A percentile compares a stretch with the other conserved stretches of the same genome.
phyloP scores from a whole-genome alignment of 2,888 invertebrate species.

The Caenorhabditis wallacei region DNA sequence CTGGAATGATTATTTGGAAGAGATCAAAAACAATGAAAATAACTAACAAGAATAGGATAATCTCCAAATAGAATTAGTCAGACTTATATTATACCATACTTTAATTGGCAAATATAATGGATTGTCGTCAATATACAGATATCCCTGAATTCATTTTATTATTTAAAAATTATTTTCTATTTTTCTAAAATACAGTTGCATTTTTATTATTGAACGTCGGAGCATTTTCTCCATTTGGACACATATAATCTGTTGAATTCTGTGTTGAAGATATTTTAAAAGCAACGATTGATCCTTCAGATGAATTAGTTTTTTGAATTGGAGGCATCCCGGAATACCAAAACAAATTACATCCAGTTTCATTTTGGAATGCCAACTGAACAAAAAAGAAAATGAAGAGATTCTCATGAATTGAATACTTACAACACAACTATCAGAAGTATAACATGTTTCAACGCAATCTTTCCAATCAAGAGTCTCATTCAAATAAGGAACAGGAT shows the following conservation, averaged over 20 bases:
- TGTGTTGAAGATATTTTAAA: constrained; percentile 21
- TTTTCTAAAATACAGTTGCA: constrained; percentile 22
- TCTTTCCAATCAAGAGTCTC: constrained; percentile 4
- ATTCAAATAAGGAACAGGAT: constrained; percentile 12
- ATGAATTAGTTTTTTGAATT: neutral
- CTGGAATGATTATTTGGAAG: neutral
- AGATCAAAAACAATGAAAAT: too few species aligned
- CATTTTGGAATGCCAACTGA: constrained; percentile 37
- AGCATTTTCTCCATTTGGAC: constrained; percentile 37
- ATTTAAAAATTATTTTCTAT: neutral
- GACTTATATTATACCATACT: constrained; percentile 38
- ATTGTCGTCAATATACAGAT: neutral
- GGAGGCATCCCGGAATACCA: neutral
- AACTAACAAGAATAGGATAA: constrained; percentile 14
- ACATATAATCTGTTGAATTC: neutral
- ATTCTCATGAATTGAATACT: neutral
- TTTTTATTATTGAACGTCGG: constrained; percentile 46
- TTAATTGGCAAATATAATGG: neutral
- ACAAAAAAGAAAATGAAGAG: neutral
- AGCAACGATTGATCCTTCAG: constrained; percentile 3
- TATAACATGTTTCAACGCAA: constrained; percentile 27
- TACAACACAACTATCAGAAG: constrained; percentile 14
- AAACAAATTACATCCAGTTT: constrained; percentile 30
- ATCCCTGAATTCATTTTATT: constrained; percentile 13
- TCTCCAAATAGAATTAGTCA: constrained; percentile 18